Evolutionary conservation across 2,888 invertebrate genomes (phyloP).

Genomic region (Lithosia quadra): DNA sequence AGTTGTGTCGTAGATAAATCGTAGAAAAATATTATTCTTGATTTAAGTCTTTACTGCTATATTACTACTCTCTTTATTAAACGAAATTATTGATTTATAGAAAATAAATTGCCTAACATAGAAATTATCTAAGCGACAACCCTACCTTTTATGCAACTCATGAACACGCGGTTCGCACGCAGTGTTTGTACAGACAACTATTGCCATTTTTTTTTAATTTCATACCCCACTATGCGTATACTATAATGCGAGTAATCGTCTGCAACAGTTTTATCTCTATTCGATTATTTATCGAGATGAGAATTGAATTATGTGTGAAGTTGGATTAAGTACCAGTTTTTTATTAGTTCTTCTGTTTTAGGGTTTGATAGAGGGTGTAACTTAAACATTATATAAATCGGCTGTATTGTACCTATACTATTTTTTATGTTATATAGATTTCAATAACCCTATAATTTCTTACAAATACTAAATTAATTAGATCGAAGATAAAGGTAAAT

Average conservation of each 20-base stretch:
- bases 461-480: too few species aligned
- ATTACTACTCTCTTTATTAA: too few species aligned
- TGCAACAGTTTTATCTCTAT: slow-evolving; percentile 47
- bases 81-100: too few species aligned
- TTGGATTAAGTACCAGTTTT: slow-evolving; percentile 6
- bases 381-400: not conserved
- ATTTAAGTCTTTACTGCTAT: too few species aligned
- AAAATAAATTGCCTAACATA: too few species aligned
- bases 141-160: slow-evolving; percentile 33
- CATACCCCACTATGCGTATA: slow-evolving; percentile 39
- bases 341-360: not conserved
- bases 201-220: slow-evolving; percentile 46
- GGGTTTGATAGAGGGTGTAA: not conserved
- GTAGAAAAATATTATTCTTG: not conserved
- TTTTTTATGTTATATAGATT: not conserved
- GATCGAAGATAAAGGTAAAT: too few species aligned
- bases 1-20: not conserved
- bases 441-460: too few species aligned
- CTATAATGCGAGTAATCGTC: slow-evolving; percentile 53
- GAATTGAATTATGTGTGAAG: slow-evolving; percentile 31
- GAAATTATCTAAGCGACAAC: slow-evolving; percentile 30
- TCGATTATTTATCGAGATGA: slow-evolving; percentile 47
- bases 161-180: slow-evolving; percentile 48
- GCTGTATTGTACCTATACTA: too few species aligned
- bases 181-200: slow-evolving; percentile 47